Conservation (phyloP, 2,888 invertebrate species). For the Eudasyphora cyanicolor region DNA sequence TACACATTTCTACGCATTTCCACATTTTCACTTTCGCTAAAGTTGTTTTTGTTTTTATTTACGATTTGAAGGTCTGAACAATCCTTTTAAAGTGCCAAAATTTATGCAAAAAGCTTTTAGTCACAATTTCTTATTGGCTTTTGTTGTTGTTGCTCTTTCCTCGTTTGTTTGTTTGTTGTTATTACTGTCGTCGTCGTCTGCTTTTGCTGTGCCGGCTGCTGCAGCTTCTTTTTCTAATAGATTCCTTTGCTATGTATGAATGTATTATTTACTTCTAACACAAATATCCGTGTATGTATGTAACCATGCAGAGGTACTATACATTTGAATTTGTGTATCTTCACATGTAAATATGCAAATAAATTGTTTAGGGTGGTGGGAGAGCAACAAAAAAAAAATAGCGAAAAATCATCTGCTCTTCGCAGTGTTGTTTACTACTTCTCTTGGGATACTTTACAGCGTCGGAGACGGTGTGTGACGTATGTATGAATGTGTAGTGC, state of each 20-base stretch:
- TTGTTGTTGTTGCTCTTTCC: not conserved
- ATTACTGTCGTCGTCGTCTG: constrained; percentile 22
- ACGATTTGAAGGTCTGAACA: constrained; percentile 5
- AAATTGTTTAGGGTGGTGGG: not conserved
- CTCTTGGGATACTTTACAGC: not conserved
- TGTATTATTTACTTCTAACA: too few relatives aligned
- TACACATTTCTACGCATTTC: not conserved
- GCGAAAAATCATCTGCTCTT: too few relatives aligned
- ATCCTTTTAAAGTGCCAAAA: constrained; percentile 23
- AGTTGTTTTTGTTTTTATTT: constrained; percentile 17
- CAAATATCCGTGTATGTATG: not conserved
- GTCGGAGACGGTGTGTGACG: not conserved
- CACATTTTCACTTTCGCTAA: not conserved
- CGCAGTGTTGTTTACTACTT: too few relatives aligned
- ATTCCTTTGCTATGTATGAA: not conserved
- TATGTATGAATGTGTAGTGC: too few relatives aligned
- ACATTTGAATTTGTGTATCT: not conserved
- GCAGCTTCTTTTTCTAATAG: not conserved
- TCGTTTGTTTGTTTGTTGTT: constrained; percentile 32
- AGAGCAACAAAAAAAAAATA: too few relatives aligned
- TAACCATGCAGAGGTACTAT: not conserved
- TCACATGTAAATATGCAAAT: constrained; percentile 8
- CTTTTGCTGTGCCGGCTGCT: not conserved
- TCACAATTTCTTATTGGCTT: not conserved
- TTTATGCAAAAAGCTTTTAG: constrained; percentile 35